Base-by-base conservation (phyloP, 1,140 invertebrate genomes). In the Papilio polytes region DNA sequence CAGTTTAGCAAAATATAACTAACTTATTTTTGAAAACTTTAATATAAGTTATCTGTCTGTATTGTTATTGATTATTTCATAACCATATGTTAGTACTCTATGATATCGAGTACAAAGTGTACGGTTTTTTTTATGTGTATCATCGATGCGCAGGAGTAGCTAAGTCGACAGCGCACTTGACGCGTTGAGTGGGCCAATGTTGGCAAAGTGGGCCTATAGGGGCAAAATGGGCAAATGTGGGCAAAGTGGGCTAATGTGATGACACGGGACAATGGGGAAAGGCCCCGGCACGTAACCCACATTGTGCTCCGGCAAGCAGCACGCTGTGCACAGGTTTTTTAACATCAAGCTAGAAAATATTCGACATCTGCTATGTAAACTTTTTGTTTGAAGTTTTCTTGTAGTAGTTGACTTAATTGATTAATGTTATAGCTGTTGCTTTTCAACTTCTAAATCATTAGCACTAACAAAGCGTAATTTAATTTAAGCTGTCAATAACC, bases 131-230 rank as follows among this genome's bases (percentile, higher is more conserved):
- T 66, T 59, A 66, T 10, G 31, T 63, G 12, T 26, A 74, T 74
- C n/a, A 41, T 31, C 74, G 74, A 31, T 78, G 76, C 76, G 76
- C 76, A 63, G 76, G 76, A 78, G 76, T 78, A 22, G 48, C 48
- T 36, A 53, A 76, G 51, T 78, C 76, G 76, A 78, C 15, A 63
- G 31, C 51, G 20, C 76, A 56, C 53, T 78, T 63, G 53, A 78
- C 26, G 76, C 76, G n/a, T 78, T 36, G 76, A 78, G 76, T 78
- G 76, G 53, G 53, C 22, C 51, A 77, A 77, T 77, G 26, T 51
- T 10, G 74, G 12, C 73, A 74, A 74, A 20, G 73, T 44, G 73
- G 73, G 46, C 73, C 46, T 44, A 74, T 46, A 7, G 44, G 74
- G 12, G 48, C 20, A 74, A 48, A 44, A 15, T 78, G 76, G 53